Conservation (phyloP, 2,888 invertebrate species). For the Amiota minor region DNA sequence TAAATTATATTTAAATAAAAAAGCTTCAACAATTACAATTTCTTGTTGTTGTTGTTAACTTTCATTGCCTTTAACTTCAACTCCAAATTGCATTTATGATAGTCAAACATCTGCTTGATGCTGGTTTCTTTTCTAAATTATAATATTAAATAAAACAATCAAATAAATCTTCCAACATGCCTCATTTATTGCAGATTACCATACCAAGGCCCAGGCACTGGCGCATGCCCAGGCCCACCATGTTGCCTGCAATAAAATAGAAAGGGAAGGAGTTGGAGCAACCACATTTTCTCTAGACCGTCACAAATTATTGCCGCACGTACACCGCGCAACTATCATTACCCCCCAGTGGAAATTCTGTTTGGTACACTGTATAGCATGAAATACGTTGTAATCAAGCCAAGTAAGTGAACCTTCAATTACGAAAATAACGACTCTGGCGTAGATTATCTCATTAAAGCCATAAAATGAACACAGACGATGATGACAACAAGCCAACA, state of each 20-base stretch:
- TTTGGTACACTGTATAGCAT: background rate
- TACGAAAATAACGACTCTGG: constrained; percentile 58
- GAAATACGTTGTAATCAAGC: constrained; percentile 48
- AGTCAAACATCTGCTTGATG: constrained; percentile 56
- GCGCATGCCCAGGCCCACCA: background rate
- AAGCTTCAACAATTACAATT: too few species aligned
- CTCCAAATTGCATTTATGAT: background rate
- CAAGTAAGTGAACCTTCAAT: constrained; percentile 62
- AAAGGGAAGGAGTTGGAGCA: constrained; percentile 19
- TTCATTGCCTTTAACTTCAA: too few species aligned
- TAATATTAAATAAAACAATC: constrained; percentile 70
- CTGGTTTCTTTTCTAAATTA: constrained; percentile 57
- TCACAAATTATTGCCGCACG: constrained; percentile 52
- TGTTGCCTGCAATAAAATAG: constrained; percentile 30
- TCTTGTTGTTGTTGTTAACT: too few species aligned
- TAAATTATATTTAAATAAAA: too few species aligned
- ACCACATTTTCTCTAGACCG: constrained; percentile 28
- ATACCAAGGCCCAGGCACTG: constrained; percentile 42
- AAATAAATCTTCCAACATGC: constrained; percentile 72
- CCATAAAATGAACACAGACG: constrained; percentile 43
- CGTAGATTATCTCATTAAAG: constrained; percentile 71
- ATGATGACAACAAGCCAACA: constrained; percentile 36
- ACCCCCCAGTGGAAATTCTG: constrained; percentile 36
- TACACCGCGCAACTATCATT: constrained; percentile 61
- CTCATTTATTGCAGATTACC: constrained; percentile 72